These are phyloP conservation scores for Hystrix brachyura DNA, from an alignment of 2,113 vertebrate species.

Conservation along the genomic window DNA sequence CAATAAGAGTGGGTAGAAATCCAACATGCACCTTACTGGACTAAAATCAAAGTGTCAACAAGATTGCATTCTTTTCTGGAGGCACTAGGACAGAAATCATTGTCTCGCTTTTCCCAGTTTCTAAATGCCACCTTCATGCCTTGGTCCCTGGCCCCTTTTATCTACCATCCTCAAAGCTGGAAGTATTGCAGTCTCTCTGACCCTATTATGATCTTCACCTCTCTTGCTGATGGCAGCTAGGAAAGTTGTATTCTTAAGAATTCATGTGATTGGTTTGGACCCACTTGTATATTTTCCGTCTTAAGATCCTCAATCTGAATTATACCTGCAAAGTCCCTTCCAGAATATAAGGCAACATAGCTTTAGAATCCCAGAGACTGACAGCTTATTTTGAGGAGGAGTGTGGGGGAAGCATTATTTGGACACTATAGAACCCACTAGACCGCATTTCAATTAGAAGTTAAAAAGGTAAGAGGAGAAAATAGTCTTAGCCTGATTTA, in stretches of 20 bases:
- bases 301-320: neutral
- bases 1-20: neutral
- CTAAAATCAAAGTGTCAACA: neutral
- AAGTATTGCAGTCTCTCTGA: neutral
- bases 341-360: neutral
- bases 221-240: neutral
- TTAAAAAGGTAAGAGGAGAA: neutral
- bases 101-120: neutral
- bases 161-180: neutral
- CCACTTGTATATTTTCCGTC: neutral
- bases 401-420: neutral
- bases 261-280: neutral
- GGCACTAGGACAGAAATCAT: accelerated
- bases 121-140: too few relatives aligned
- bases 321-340: neutral
- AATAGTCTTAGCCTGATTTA: neutral
- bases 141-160: neutral
- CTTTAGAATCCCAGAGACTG: neutral
- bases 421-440: neutral
- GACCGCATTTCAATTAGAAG: neutral
- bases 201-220: neutral
- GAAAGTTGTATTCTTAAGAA: neutral
- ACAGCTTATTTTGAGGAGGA: accelerated
- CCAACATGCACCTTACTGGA: neutral
- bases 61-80: neutral